Evolutionary conservation across 2,888 invertebrate genomes (phyloP).

Genomic region (Limnephilus marmoratus): DNA sequence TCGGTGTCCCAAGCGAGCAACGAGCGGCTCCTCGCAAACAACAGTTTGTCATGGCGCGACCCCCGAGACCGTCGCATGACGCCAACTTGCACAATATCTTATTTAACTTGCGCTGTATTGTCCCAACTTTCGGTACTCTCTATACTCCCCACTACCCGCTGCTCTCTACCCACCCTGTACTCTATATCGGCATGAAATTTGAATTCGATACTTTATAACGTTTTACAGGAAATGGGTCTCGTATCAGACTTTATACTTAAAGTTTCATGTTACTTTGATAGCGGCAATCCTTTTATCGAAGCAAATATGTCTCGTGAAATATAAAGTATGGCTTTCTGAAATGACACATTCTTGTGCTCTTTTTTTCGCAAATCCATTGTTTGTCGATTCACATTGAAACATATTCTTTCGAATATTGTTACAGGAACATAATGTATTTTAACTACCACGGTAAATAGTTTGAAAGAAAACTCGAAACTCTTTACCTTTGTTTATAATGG

Average conservation of each 20-base stretch:
- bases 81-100: constrained; percentile 65
- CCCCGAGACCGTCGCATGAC: constrained; percentile 54
- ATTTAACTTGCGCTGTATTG: constrained; percentile 65
- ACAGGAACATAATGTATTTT: not conserved
- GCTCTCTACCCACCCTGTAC: not conserved
- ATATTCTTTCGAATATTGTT: not conserved
- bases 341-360: not conserved
- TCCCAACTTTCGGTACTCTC: constrained; percentile 50
- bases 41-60: constrained; percentile 62
- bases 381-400: not conserved
- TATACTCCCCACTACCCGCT: not conserved
- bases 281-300: constrained; percentile 39
- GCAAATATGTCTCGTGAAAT: constrained; percentile 27
- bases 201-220: constrained; percentile 48
- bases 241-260: constrained; percentile 46
- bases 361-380: not conserved
- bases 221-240: constrained; percentile 31
- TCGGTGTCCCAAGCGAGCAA: constrained; percentile 44
- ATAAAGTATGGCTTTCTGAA: constrained; percentile 1
- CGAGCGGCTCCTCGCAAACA: constrained; percentile 55
- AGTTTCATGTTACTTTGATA: constrained; percentile 42
- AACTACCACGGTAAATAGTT: no score
- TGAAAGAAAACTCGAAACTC: no score
- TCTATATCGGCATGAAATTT: constrained; percentile 44
- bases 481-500: no score